These are phyloP conservation scores for Gymnocheta viridis DNA, from an alignment of 2,888 invertebrate species.

Conservation along the genomic window DNA sequence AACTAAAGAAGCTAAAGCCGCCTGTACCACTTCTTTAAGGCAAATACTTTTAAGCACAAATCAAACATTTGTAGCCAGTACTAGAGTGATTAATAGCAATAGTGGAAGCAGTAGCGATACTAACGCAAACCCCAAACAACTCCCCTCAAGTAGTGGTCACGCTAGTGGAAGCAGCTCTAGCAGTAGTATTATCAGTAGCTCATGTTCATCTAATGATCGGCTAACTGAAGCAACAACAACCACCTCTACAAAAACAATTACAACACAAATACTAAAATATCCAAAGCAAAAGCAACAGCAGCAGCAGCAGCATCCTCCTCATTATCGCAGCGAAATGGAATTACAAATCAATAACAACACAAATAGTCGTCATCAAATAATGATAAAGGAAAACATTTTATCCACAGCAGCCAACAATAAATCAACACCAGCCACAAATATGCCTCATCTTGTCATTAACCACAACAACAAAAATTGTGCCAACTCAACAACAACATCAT, in stretches of 20 bases:
- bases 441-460: slow-evolving; percentile 61
- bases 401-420: slow-evolving; percentile 68
- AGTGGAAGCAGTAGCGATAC: slow-evolving; percentile 29
- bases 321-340: slow-evolving; percentile 78
- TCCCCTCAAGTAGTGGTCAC: slow-evolving; percentile 50
- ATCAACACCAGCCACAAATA: slow-evolving; percentile 65
- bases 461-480: slow-evolving; percentile 70
- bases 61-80: slow-evolving; percentile 52
- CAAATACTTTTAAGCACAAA: slow-evolving; percentile 56
- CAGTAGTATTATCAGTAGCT: slow-evolving; percentile 75
- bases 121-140: slow-evolving; percentile 19
- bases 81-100: slow-evolving; percentile 37
- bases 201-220: slow-evolving; percentile 75
- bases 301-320: slow-evolving; percentile 65
- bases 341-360: slow-evolving; percentile 76
- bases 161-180: slow-evolving; percentile 73
- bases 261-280: slow-evolving; percentile 75
- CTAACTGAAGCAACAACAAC: slow-evolving; percentile 72
- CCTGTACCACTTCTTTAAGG: slow-evolving; percentile 65
- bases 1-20: slow-evolving; percentile 78
- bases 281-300: slow-evolving; percentile 61
- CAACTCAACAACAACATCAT: slow-evolving; percentile 59
- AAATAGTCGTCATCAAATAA: slow-evolving; percentile 71
- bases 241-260: slow-evolving; percentile 75
- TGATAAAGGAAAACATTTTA: slow-evolving; percentile 70